Base-by-base conservation (phyloP, 2,888 invertebrate species). In the Eristalis pertinax region DNA sequence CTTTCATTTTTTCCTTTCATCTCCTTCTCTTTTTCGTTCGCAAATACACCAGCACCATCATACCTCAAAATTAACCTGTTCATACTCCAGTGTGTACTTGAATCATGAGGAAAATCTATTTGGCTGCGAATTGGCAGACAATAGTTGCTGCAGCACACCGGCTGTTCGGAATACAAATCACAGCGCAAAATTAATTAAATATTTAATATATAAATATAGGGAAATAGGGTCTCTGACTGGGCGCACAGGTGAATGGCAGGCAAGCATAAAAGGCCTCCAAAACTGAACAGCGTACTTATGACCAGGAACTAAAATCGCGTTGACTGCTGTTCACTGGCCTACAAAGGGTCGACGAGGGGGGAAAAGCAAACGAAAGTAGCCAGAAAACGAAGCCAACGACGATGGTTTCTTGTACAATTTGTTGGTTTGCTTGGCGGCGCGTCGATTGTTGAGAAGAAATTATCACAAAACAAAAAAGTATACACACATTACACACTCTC, bases 401-500 rank as follows among this genome's bases (percentile, higher is more conserved):
- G 72, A 26, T 38, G 62, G 32, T 50, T 62, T 22, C 19, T 19
- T 50, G 50, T 50, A 19, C 50, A 19, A 50, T 50, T 50, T 50
- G n/a, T 43, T 43, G 43, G 43, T n/a, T n/a, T 43, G 43, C 43
- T n/a, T 43, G n/a, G 50, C 50, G 22, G 26, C 41, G 29, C 73
- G 24, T 22, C 13, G 60, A 35, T 56, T 60, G 64, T 62, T 41
- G 38, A 35, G 43, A 85, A 72, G 63, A 69, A 82, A 83, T 70
- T 82, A 83, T 83, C 75, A 82, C 86, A 82, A 86, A 86, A 82
- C 82, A 82, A 78, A 86, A 76, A 69, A 78, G 74, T 86, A 86
- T 77, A 77, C 78, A 78, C 80, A 43, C 5, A 50, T 7, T 15
- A 26, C 26, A 60, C 70, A 35, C 78, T 50, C 70, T 63, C 84